Conservation (phyloP, 2,113 vertebrate species). For the Phasianus colchicus region DNA sequence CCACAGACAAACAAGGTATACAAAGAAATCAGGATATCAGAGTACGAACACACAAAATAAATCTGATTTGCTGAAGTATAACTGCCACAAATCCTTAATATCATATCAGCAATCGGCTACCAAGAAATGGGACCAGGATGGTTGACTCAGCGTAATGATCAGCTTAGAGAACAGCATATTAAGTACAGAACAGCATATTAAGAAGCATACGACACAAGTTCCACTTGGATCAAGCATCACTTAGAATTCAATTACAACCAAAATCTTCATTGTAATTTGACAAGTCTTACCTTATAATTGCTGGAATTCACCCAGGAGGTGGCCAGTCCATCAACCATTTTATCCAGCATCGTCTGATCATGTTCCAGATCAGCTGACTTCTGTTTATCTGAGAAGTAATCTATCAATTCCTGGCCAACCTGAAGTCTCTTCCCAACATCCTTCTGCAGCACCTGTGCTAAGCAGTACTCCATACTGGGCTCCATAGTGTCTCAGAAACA, state of each 20-base stretch:
- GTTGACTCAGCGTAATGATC: background rate
- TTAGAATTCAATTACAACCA: background rate
- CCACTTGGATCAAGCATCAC: background rate
- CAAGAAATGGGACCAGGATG: background rate
- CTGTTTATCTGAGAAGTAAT: conserved; percentile 92
- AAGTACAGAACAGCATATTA: background rate
- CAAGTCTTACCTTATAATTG: conserved; percentile 94
- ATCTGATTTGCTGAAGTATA: background rate
- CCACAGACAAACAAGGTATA: background rate
- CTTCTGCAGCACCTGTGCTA: conserved; percentile 94
- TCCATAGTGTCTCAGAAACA: conserved; percentile 84
- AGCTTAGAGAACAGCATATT: background rate
- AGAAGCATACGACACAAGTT: background rate
- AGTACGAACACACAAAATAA: background rate
- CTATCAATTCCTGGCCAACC: conserved; percentile 94
- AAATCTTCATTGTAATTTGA: background rate
- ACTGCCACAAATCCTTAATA: background rate
- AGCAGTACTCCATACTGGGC: conserved; percentile 93
- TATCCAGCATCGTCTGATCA: conserved; percentile 95
- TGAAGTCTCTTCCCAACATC: conserved; percentile 95
- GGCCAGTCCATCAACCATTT: conserved; percentile 95
- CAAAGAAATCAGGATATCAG: background rate
- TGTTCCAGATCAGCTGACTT: conserved; percentile 95
- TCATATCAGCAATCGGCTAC: background rate
- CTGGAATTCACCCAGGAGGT: conserved; percentile 98